A percentile compares a stretch with the other conserved stretches of the same genome.
Evolutionary conservation across 2,888 invertebrate species (phyloP).

Genomic region (Phrixothrix hirtus): DNA sequence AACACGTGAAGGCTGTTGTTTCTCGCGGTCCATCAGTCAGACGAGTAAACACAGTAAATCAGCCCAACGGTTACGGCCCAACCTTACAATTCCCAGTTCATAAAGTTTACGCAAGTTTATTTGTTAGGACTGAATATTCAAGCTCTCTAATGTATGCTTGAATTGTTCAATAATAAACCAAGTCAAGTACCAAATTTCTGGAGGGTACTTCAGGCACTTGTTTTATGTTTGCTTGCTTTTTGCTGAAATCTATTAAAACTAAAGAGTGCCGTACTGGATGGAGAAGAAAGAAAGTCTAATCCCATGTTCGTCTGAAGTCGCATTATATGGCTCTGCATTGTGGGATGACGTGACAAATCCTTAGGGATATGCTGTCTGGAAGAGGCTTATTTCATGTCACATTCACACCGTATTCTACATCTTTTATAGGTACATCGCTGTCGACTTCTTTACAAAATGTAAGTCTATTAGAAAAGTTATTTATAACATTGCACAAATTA

Average conservation of each 20-base stretch:
- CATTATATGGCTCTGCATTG: slow-evolving; percentile 43
- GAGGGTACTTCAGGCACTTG: too few species aligned
- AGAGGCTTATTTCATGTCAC: slow-evolving; percentile 50
- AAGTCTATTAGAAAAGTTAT: neutral
- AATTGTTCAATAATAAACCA: too few species aligned
- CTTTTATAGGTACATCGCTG: slow-evolving; percentile 32
- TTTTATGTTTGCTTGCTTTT: slow-evolving; percentile 12
- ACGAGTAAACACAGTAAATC: slow-evolving; percentile 52
- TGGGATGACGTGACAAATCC: slow-evolving; percentile 54
- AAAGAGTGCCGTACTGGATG: slow-evolving; percentile 36
- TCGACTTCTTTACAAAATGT: neutral
- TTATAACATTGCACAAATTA: too few species aligned
- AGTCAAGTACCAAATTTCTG: too few species aligned
- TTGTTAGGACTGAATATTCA: slow-evolving; percentile 50
- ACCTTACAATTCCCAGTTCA: slow-evolving; percentile 50
- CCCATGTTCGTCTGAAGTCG: slow-evolving; percentile 26
- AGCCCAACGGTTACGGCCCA: slow-evolving; percentile 42
- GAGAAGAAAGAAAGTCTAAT: slow-evolving; percentile 30
- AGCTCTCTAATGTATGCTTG: slow-evolving; percentile 51
- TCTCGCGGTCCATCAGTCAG: slow-evolving; percentile 54
- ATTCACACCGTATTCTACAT: slow-evolving; percentile 47
- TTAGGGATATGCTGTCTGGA: slow-evolving; percentile 44
- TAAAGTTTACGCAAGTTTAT: slow-evolving; percentile 52
- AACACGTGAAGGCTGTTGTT: slow-evolving; percentile 56
- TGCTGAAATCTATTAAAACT: slow-evolving; percentile 20